These are phyloP conservation scores for Hemibagrus wyckioides DNA, from an alignment of 2,113 vertebrate species.

Conservation along the genomic window DNA sequence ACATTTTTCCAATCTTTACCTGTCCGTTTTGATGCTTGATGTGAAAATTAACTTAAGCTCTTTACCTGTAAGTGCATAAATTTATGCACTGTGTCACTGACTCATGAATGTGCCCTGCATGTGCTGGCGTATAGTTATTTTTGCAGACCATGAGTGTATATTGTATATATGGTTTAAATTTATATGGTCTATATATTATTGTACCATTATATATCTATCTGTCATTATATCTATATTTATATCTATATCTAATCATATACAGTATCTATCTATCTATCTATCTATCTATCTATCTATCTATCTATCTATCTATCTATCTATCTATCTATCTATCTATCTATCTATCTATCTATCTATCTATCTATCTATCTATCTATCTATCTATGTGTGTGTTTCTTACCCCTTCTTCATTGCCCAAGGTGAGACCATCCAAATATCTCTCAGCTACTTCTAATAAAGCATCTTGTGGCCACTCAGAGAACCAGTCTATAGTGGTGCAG, in stretches of 20 bases:
- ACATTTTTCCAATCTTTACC: neutral
- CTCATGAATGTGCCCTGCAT: neutral
- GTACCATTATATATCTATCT: too few relatives aligned
- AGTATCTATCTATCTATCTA: too few relatives aligned
- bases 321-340: too few relatives aligned
- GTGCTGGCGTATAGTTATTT: neutral
- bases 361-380: too few relatives aligned
- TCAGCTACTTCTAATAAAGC: slow-evolving; percentile 88
- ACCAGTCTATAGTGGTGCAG: slow-evolving; percentile 91
- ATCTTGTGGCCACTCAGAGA: slow-evolving; percentile 85
- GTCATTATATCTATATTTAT: too few relatives aligned
- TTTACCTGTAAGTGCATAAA: neutral
- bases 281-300: too few relatives aligned
- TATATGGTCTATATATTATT: too few relatives aligned
- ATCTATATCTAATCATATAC: too few relatives aligned
- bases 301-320: too few relatives aligned
- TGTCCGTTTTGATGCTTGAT: neutral
- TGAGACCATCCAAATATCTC: slow-evolving; percentile 76
- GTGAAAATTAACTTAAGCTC: neutral
- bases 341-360: too few relatives aligned
- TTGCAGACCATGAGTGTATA: neutral
- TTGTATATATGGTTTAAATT: neutral
- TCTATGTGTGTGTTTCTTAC: slow-evolving; percentile 63
- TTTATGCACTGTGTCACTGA: neutral
- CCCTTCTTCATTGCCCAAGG: slow-evolving; percentile 73